A percentile compares a stretch with the other conserved stretches of the same genome.
phyloP scores from a whole-genome alignment of 2,888 invertebrate species.

The Trisateles emortualis region DNA sequence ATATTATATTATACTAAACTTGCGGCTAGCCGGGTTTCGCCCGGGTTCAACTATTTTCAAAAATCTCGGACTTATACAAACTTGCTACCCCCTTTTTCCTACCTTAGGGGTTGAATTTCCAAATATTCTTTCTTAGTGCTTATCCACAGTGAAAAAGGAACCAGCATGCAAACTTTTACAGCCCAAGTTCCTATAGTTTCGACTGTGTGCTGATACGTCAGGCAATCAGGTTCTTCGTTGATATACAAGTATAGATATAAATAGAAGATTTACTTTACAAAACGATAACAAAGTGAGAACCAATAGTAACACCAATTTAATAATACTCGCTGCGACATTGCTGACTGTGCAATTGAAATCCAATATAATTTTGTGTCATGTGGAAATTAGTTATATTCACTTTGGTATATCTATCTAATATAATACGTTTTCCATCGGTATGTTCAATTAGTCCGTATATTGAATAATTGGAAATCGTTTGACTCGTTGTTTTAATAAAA shows the following conservation, averaged over 20 bases:
- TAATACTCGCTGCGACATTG: slow-evolving; percentile 22
- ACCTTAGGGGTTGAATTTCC: too few species aligned
- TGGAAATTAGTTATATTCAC: slow-evolving; percentile 39
- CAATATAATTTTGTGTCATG: slow-evolving; percentile 39
- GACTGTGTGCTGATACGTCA: too few species aligned
- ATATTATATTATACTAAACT: too few species aligned
- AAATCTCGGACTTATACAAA: too few species aligned
- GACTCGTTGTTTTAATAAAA: background rate
- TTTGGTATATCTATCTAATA: slow-evolving; percentile 20
- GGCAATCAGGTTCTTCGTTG: too few species aligned
- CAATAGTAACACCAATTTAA: slow-evolving; percentile 31
- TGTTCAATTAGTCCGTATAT: slow-evolving; percentile 10
- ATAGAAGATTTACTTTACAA: background rate
- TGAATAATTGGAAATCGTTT: background rate
- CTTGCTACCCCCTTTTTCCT: too few species aligned
- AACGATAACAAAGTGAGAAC: slow-evolving; percentile 20
- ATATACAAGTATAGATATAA: background rate
- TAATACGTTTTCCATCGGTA: slow-evolving; percentile 7
- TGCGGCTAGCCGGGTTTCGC: too few species aligned
- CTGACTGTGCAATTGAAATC: slow-evolving; percentile 38
- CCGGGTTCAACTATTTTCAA: too few species aligned
- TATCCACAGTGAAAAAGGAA: too few species aligned
- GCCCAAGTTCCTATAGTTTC: too few species aligned
- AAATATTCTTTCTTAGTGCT: too few species aligned
- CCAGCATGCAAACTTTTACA: too few species aligned